These are phyloP conservation scores for Asobara japonica DNA, from an alignment of 1,140 invertebrate genomes.

Conservation along the genomic window DNA sequence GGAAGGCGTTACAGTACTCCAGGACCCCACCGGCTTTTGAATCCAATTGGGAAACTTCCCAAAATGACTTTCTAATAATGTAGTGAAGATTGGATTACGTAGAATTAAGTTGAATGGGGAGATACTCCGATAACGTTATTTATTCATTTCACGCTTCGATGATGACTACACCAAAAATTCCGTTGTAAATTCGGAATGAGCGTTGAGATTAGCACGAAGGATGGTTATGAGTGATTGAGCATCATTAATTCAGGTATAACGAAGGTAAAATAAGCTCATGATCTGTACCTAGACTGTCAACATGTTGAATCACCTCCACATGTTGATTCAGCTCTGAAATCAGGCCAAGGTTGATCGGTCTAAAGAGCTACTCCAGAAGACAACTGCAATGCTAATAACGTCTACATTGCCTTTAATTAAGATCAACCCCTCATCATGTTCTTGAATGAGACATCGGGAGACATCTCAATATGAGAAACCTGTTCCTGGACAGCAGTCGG, in stretches of 20 bases:
- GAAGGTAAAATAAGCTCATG: neutral
- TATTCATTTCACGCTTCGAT: neutral
- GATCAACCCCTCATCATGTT: no score
- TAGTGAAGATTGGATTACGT: constrained; percentile 9
- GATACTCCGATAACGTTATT: constrained; percentile 6
- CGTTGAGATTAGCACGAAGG: neutral
- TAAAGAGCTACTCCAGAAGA: no score
- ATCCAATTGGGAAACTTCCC: constrained; percentile 36
- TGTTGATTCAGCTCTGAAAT: no score
- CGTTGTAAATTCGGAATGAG: neutral
- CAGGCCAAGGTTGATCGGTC: no score
- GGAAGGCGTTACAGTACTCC: neutral
- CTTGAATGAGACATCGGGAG: no score
- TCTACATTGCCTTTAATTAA: no score
- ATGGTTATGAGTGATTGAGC: neutral
- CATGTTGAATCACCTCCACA: no score
- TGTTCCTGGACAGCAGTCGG: no score
- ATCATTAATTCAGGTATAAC: neutral
- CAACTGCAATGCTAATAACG: no score
- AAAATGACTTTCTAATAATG: constrained; percentile 26
- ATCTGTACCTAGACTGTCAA: no score
- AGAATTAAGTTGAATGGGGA: neutral
- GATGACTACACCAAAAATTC: neutral
- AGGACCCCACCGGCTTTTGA: constrained; percentile 19
- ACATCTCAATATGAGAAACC: neutral